Evolutionary conservation across 2,797 vertebrate genomes (phyloP), one percentile per base, ranked within the genome.

Genomic region (Sardinella longiceps): DNA sequence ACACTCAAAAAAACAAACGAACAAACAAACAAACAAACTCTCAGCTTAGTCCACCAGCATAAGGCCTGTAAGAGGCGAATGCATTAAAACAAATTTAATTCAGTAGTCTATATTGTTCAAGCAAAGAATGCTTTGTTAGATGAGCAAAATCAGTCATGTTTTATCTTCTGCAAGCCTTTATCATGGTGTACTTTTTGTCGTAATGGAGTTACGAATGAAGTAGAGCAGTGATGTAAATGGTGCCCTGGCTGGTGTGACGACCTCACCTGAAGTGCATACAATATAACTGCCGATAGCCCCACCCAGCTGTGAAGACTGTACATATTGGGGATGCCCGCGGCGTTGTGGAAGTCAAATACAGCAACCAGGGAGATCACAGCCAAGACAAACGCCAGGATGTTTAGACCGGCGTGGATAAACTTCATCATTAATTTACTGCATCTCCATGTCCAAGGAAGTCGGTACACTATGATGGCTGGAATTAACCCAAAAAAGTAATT

Each of bases 281-380:
- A 88, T 85, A 97, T 92, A 80, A 98, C 91, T 48, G 91, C 96
- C 15, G 63, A 18, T 89, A 99, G 91, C 9, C 98, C 98, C 87
- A 99, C 85, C 98, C 98, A 99, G 94, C 98, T 99, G 94, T 99
- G 98, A 85, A 99, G 93, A 87, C 98, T 99, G 94, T 99, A 99
- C 98, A 99, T 97, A 91, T 99, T 98, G 85, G 97, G 95, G 88
- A 97, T 97, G 0, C 89, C 92, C 7, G 53, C 85, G 85, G 85
- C 82, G 70, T 97, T 98, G 93, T 98, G 98, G 91, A 91, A 97
- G 18, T 99, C 97, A 93, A 99, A 99, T 83, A 94, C 98, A 0
- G 98, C 97, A 88, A 98, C 96, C 89, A 97, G 80, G 28, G 97
- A 85, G 86, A 99, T 90, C 43, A 95, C 92, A 9, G 92, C 95